Base-by-base conservation (phyloP, 2,888 invertebrate genomes). In the Psylliodes chrysocephalus region DNA sequence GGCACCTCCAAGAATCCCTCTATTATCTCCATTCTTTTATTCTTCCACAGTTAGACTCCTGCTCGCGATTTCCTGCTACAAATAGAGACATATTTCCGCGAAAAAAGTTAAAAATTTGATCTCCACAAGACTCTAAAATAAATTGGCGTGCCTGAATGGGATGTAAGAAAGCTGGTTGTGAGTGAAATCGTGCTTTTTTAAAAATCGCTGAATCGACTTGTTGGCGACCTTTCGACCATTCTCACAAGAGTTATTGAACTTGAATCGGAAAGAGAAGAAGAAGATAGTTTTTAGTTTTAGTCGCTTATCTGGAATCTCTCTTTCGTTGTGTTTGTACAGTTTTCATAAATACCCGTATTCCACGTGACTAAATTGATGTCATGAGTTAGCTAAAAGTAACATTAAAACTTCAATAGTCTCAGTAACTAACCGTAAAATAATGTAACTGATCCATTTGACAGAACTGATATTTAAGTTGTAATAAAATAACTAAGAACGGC, bases 21-120 rank as follows among this genome's bases (percentile, higher is more conserved):
- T 4, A 22, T 2, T 22, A 22, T 22, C 22, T 22, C 22, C 6
- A 22, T 22, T 6, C 22, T 56, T 35, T 22, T 55, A 42, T 44
- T 33, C 35, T 49, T 17, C 15, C 15, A 18, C 28, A 30, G 33
- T 51, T 30, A 8, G 47, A 25, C 55, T 51, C 47, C 18, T 7
- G 47, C 28, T 38, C 51, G 28, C 40, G 28, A 59, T 59, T 51
- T 59, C 59, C 51, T 52, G 35, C 30, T 52, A 30, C 30, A 49
- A 49, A 49, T 30, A 52, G 30, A 52, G 18, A 52, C 51, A 28
- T 59, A 40, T 51, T 42, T 51, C 4, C 25, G 17, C 17, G 40
- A 59, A 51, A 33, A 46, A 49, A 59, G 40, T 28, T 49, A 28
- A 59, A 51, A 51, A 35, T 51, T 51, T 59, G 42, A 51, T 59